A percentile compares a stretch with the other conserved stretches of the same genome.
Evolutionary conservation across 2,113 vertebrate genomes (phyloP).

Genomic region (Camelus dromedarius): DNA sequence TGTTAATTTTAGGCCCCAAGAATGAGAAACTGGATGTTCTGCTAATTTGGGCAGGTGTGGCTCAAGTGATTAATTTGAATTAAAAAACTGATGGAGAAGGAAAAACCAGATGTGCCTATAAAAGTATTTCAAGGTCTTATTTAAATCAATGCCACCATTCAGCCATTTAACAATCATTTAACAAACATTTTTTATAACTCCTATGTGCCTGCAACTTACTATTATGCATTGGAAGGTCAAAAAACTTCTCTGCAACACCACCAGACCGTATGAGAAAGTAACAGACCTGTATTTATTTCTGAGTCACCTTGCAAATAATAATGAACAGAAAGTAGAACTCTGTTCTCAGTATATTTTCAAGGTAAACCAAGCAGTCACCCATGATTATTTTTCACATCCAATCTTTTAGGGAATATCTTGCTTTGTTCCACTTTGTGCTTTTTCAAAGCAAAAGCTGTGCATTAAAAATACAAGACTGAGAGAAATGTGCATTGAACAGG

Average conservation of each 20-base stretch:
- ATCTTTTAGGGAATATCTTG: constrained; percentile 60
- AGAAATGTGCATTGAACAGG: neutral
- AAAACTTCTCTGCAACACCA: constrained; percentile 50
- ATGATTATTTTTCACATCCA: constrained; percentile 75
- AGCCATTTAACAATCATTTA: constrained; percentile 56
- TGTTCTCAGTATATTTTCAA: constrained; percentile 68
- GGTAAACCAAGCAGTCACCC: constrained; percentile 66
- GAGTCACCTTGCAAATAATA: constrained; percentile 59
- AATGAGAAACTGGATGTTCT: neutral
- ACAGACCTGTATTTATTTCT: constrained; percentile 47
- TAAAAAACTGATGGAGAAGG: constrained; percentile 41
- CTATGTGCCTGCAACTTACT: neutral
- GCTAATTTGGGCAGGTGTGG: neutral
- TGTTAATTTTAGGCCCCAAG: neutral
- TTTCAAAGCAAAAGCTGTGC: constrained; percentile 59
- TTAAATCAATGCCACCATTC: constrained; percentile 40
- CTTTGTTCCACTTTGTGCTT: constrained; percentile 52
- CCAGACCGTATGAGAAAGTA: constrained; percentile 24
- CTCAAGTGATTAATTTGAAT: constrained; percentile 60
- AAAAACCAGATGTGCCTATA: constrained; percentile 52
- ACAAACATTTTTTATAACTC: constrained; percentile 31
- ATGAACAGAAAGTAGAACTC: constrained; percentile 68
- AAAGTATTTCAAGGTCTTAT: constrained; percentile 54
- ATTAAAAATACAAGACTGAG: constrained; percentile 33
- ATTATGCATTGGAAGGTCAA: constrained; percentile 34